Percentiles rank a stretch among this genome's conserved stretches.
These are phyloP conservation scores for Aphis gossypii DNA, from an alignment of 1,140 invertebrate genomes.

Conservation along the genomic window DNA sequence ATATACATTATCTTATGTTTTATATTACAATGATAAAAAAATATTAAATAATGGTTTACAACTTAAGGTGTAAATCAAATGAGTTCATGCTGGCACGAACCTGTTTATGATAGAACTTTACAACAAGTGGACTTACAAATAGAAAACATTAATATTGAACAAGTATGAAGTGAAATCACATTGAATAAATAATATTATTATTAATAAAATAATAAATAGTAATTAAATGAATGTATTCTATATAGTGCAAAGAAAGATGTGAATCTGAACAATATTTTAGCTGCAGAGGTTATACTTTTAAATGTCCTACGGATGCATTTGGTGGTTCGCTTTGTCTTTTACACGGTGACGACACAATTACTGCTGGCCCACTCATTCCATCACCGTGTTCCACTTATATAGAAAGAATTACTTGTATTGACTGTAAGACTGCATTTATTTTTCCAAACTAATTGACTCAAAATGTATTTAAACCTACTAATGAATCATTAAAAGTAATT, in stretches of 20 bases:
- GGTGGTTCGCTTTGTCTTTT: conserved; percentile 63
- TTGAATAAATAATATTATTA: background rate
- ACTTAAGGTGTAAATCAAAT: conserved; percentile 25
- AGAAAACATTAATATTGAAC: conserved; percentile 59
- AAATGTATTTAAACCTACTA: background rate
- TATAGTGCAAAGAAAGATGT: conserved; percentile 67
- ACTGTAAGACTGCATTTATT: conserved; percentile 64
- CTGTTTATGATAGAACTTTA: conserved; percentile 60
- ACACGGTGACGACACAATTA: conserved; percentile 66
- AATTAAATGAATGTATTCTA: conserved; percentile 2
- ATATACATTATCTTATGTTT: background rate
- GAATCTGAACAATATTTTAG: conserved; percentile 66
- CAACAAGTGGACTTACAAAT: conserved; percentile 60
- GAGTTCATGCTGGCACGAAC: conserved; percentile 61
- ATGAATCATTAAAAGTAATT: background rate
- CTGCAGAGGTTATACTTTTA: conserved; percentile 66
- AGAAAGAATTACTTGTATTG: conserved; percentile 68
- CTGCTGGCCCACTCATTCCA: conserved; percentile 64
- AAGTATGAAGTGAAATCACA: conserved; percentile 57
- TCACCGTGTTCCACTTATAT: conserved; percentile 65
- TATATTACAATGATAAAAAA: background rate
- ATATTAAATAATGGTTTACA: background rate
- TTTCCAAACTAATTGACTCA: background rate
- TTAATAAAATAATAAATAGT: background rate
- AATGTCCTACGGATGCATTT: conserved; percentile 57